Base-by-base conservation (phyloP, 2,113 vertebrate genomes). In the Morone saxatilis region DNA sequence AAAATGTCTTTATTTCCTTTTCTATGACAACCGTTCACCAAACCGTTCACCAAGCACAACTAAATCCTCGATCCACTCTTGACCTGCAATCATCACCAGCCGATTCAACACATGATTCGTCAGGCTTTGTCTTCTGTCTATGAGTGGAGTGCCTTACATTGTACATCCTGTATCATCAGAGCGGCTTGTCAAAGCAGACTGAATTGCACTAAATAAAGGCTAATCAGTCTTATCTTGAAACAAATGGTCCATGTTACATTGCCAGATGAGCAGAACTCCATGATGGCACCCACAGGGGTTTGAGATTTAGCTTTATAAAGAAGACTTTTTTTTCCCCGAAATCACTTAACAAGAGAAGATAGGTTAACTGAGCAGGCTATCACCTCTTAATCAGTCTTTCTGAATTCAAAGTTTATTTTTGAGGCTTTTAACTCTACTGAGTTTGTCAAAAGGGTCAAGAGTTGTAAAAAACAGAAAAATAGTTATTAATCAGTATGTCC, bases 221-320 rank as follows among this genome's bases (percentile, higher is more conserved):
- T 68, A 74, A 87, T 88, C 84, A 85, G 63, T 81, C 81, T 45
- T 43, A 62, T 85, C 85, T 86, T 76, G 86, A 82, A 87, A 78
- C 83, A 91, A 91, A 86, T 75, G 80, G 79, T 86, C 84, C 85
- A 54, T 75, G 74, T 81, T 75, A 81, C 51, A 1, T 56, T 0
- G 48, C 68, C 85, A 80, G 84, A 78, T 86, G 88, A 87, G 78
- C 63, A 69, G 69, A 85, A 63, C 73, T 79, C 71, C 7, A 13
- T n/a, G 62, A 79, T 77, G 74, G 41, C 74, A 53, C 80, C 86
- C 74, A 14, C 11, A 25, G 80, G 66, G 74, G n/a, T 25, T 77
- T 3, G 9, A 80, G 59, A 54, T 47, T 25, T 25, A 25, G 68
- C 75, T 80, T 89, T 68, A 92, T 38, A 7, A 50, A 68, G 47